These are phyloP conservation scores for Ectemnius cavifrons DNA, from an alignment of 2,888 invertebrate genomes.

Conservation along the genomic window DNA sequence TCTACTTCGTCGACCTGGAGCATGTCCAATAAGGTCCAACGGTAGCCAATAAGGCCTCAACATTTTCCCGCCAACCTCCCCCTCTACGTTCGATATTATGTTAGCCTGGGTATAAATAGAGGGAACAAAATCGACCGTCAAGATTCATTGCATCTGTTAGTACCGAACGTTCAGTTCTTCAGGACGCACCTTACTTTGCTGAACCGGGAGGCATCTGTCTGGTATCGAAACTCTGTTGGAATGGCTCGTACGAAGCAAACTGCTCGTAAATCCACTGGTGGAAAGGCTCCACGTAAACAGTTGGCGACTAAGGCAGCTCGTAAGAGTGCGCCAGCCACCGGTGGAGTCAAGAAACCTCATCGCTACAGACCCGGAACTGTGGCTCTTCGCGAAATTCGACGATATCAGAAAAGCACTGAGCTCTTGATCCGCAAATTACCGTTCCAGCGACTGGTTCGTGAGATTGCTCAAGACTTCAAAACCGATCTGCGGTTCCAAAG, in stretches of 20 bases:
- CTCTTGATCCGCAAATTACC: conserved; percentile 85
- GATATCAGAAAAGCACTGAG: conserved; percentile 88
- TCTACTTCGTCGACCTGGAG: too few relatives aligned
- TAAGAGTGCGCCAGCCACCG: conserved; percentile 96
- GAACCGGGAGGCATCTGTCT: too few relatives aligned
- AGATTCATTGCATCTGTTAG: neutral
- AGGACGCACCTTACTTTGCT: too few relatives aligned
- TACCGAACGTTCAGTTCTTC: neutral
- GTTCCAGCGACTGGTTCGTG: conserved; percentile 85
- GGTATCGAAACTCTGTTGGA: too few relatives aligned
- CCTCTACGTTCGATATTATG: neutral
- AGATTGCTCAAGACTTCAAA: conserved; percentile 88
- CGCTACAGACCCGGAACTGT: conserved; percentile 84
- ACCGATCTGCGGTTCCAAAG: conserved; percentile 85
- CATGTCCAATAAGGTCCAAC: neutral
- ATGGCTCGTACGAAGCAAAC: conserved; percentile 99
- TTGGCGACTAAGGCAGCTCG: conserved; percentile 95
- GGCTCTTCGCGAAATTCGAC: conserved; percentile 84
- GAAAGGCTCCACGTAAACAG: conserved; percentile 97
- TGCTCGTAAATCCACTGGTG: conserved; percentile 97
- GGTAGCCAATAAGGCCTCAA: neutral
- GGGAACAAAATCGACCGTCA: neutral
- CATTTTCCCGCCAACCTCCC: neutral
- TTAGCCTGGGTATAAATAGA: neutral
- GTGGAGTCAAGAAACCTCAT: conserved; percentile 90